Evolutionary conservation across 2,113 vertebrate species (phyloP).

Genomic region (Protomyctophum bolini): DNA sequence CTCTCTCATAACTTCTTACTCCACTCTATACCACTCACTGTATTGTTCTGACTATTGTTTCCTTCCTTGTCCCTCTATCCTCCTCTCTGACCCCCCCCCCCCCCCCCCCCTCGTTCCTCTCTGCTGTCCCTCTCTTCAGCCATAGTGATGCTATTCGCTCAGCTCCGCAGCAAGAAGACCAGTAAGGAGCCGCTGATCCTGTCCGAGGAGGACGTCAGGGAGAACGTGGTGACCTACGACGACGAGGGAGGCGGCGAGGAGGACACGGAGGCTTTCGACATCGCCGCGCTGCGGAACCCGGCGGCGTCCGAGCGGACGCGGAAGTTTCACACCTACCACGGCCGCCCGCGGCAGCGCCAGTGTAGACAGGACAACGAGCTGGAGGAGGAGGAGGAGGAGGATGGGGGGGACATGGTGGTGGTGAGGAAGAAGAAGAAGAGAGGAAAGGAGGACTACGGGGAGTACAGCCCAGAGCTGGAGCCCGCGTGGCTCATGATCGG

Average conservation of each 20-base stretch:
- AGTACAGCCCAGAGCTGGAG: slow-evolving; percentile 41
- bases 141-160: slow-evolving; percentile 90
- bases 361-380: slow-evolving; percentile 11
- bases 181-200: slow-evolving; percentile 92
- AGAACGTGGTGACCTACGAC: slow-evolving; percentile 87
- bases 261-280: slow-evolving; percentile 56
- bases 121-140: slow-evolving; percentile 69
- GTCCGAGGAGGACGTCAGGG: slow-evolving; percentile 89
- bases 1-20: neutral
- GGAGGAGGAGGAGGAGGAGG: slow-evolving; percentile 49
- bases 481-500: slow-evolving; percentile 45
- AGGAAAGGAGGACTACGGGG: slow-evolving; percentile 1
- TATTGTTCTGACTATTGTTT: no score
- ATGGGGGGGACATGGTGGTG: slow-evolving; percentile 79
- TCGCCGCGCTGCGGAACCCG: slow-evolving; percentile 86
- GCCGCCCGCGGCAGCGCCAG: neutral
- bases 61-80: no score
- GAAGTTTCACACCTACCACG: slow-evolving; percentile 64
- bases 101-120: neutral
- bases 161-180: slow-evolving; percentile 82
- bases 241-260: no score
- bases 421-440: slow-evolving; percentile 44
- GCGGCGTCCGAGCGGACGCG: slow-evolving; percentile 81
- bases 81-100: neutral
- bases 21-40: no score